Evolutionary conservation across 2,797 vertebrate species (phyloP).

Genomic region (Lepus oiostolus): DNA sequence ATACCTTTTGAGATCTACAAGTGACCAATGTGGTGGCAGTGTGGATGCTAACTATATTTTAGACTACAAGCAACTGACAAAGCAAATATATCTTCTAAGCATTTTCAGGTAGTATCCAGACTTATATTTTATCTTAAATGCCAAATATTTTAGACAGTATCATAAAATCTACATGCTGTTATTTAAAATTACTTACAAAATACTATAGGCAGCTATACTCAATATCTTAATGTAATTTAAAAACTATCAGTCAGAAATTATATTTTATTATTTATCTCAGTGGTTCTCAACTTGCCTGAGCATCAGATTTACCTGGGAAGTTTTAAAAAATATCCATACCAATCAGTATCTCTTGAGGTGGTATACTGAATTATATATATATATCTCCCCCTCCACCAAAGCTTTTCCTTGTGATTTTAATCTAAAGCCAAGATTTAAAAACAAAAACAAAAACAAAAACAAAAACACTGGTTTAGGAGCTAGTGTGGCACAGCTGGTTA

Average conservation of each 20-base stretch:
- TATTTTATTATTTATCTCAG: background rate
- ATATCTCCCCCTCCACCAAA: background rate
- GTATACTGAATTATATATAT: background rate
- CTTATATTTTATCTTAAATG: background rate
- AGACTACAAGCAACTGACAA: background rate
- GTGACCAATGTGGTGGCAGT: background rate
- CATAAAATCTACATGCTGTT: background rate
- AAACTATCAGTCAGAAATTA: background rate
- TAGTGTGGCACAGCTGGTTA: too few species aligned
- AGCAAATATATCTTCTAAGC: background rate
- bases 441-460: background rate
- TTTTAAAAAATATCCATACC: background rate
- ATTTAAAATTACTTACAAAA: slow-evolving; percentile 12
- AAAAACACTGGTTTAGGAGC: too few species aligned
- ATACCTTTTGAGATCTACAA: background rate
- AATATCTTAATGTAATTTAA: slow-evolving; percentile 37
- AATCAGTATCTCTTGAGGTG: background rate
- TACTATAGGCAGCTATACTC: background rate
- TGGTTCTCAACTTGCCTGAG: background rate
- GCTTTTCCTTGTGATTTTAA: background rate
- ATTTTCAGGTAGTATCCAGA: slow-evolving; percentile 12
- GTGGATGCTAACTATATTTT: background rate
- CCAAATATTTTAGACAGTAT: background rate
- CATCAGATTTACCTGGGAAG: background rate
- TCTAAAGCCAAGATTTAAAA: background rate